Conservation (phyloP, 2,888 invertebrate species). For the Melipona beecheii region DNA sequence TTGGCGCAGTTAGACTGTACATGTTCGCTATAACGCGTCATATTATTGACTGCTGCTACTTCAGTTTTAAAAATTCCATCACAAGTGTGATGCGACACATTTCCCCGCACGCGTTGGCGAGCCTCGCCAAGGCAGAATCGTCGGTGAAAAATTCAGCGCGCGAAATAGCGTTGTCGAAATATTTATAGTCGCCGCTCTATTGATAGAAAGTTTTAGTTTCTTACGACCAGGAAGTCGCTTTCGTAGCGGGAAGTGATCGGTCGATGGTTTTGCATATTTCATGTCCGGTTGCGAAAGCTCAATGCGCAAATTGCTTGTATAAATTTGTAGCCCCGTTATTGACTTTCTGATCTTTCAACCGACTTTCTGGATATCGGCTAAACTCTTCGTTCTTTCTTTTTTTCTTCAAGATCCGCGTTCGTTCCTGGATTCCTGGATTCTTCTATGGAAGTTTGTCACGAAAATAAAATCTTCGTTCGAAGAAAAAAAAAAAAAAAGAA, state of each 20-base stretch:
- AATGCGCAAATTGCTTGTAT: slow-evolving; percentile 10
- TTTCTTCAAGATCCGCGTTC: background rate
- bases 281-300: slow-evolving; percentile 33
- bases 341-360: slow-evolving; percentile 19
- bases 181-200: background rate
- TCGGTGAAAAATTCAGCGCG: background rate
- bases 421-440: background rate
- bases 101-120: too few relatives aligned
- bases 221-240: background rate
- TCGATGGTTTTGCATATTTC: slow-evolving; percentile 53
- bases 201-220: background rate
- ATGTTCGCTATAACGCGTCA: too few relatives aligned
- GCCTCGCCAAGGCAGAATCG: background rate
- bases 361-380: background rate
- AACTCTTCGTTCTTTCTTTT: background rate
- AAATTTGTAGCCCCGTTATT: slow-evolving; percentile 26
- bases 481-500: background rate
- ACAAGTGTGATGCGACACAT: too few relatives aligned
- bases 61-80: too few relatives aligned
- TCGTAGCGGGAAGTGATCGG: background rate
- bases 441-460: background rate
- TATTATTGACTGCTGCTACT: too few relatives aligned
- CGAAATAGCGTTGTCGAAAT: background rate
- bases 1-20: too few relatives aligned
- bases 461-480: background rate